Base-by-base conservation (phyloP, 2,888 invertebrate species). In the Stegophylla sp. region DNA sequence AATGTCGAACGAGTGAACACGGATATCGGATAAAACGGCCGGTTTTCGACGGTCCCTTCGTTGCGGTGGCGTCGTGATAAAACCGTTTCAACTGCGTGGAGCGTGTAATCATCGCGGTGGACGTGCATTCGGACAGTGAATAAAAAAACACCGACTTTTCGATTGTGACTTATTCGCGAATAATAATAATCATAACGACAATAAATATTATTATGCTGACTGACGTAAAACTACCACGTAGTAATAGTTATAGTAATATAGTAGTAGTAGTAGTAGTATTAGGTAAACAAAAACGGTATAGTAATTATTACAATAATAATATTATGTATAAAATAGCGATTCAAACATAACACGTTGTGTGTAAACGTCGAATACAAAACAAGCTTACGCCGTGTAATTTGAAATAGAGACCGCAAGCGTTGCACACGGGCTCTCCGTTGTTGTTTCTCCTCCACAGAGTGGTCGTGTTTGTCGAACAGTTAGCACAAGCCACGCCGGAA, bases 361-460 rank as follows among this genome's bases (percentile, higher is more conserved):
- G 20, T 53, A 56, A 9, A 17, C 0, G 64, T 0, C 20, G 13
- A 4, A 41, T 41, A 9, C 12, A 34, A 69, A 48, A 26, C 13
- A 43, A 56, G 63, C 82, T 66, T 82, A 93, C 93, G 86, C 90
- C 91, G 86, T 95, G 95, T 84, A 95, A 89, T 88, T 95, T 95
- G 89, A 89, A 95, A 86, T 94, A 94, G 64, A 95, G 90, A 26
- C 95, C 95, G 85, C 91, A 91, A 17, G 91, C 91, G 85, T 91
- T 91, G 86, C 98, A 98, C 64, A 99, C 98, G 0, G 98, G 97
- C 87, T 98, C 97, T 63, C 98, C 98, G 86, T 97, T 96, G 88
- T 96, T 93, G 89, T 98, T 98, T 84, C 99, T 91, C 82, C 99
- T 90, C 98, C 99, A 99, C 81, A 99, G 90, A 41, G 98, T 98